Conservation (phyloP, 2,797 vertebrate genomes). For the Pseudopleuronectes americanus region DNA sequence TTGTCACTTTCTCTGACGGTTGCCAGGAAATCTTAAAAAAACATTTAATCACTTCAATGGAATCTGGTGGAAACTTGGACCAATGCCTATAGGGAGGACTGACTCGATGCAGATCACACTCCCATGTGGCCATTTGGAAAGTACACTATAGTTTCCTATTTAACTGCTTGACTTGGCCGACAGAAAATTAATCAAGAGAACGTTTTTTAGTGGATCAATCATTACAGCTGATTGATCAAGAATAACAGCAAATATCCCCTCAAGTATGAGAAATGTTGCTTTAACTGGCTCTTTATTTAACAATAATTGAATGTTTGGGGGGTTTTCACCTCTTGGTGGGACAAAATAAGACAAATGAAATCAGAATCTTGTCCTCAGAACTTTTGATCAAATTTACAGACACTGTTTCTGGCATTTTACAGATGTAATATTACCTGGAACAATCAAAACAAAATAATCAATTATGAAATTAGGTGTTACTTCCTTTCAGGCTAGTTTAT, state of each 20-base stretch:
- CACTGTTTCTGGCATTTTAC: too few relatives aligned
- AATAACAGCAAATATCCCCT: neutral
- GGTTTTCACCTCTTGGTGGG: neutral
- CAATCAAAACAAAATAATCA: too few relatives aligned
- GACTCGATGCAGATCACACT: neutral
- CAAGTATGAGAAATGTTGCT: too few relatives aligned
- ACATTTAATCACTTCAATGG: neutral
- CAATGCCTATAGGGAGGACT: neutral
- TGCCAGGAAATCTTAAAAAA: constrained; percentile 1
- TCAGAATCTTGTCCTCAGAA: too few relatives aligned
- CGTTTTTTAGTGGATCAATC: too few relatives aligned
- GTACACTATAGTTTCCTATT: neutral
- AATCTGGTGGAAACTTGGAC: neutral
- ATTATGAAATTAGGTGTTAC: too few relatives aligned
- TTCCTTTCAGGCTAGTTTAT: too few relatives aligned
- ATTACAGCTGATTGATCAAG: neutral
- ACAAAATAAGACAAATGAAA: neutral
- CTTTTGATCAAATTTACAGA: too few relatives aligned
- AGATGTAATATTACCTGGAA: too few relatives aligned
- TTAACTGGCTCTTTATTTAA: neutral
- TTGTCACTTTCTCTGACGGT: neutral
- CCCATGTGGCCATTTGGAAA: neutral
- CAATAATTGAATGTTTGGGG: neutral
- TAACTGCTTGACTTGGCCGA: neutral
- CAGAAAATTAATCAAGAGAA: neutral